phyloP scores from a whole-genome alignment of 2,888 invertebrate genomes.

The Mesorhabditis spiculigera region DNA sequence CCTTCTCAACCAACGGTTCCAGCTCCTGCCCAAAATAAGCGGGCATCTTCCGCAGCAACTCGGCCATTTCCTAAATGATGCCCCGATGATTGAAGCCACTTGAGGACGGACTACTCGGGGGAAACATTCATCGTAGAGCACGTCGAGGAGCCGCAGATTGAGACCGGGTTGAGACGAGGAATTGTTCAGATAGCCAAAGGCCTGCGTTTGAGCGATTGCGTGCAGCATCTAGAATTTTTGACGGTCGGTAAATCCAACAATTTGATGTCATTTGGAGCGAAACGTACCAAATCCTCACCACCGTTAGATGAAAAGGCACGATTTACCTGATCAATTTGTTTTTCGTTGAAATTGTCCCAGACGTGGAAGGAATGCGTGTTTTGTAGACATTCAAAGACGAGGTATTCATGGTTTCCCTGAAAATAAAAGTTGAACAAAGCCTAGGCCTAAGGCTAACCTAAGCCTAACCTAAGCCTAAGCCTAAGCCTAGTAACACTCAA shows the following conservation, averaged over 20 bases:
- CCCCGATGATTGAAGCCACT: not conserved
- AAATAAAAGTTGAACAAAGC: not conserved
- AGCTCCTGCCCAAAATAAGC: not conserved
- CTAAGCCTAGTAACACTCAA: no score
- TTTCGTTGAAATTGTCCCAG: conserved; percentile 6
- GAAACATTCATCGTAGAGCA: not conserved
- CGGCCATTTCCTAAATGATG: not conserved
- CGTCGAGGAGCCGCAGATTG: not conserved
- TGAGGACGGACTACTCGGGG: not conserved
- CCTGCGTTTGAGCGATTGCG: not conserved
- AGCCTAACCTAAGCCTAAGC: no score
- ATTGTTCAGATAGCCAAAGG: not conserved
- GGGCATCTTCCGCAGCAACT: conserved; percentile 4
- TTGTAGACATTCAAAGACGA: not conserved
- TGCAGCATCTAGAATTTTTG: not conserved
- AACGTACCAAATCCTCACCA: no score
- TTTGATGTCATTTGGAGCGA: no score
- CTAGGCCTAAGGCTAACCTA: no score
- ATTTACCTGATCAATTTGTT: conserved; percentile 4
- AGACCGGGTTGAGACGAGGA: not conserved
- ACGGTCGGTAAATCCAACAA: no score
- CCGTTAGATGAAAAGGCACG: no score
- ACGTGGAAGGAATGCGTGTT: conserved; percentile 4
- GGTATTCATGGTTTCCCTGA: conserved; percentile 5
- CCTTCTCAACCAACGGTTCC: not conserved